phyloP scores from a whole-genome alignment of 1,140 invertebrate genomes.

The Meloidogyne floridensis region DNA sequence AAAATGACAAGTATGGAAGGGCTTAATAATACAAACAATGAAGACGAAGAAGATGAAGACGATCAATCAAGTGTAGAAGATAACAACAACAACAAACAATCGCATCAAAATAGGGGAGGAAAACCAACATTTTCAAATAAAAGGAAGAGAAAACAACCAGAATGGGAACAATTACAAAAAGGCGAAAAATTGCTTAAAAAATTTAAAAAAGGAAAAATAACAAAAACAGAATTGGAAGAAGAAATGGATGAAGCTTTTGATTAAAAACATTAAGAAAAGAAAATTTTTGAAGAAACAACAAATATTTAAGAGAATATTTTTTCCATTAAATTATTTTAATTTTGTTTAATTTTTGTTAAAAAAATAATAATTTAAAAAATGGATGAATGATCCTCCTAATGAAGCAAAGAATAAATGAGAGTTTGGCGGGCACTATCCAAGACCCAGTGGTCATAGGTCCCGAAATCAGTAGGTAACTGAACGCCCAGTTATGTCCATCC shows the following conservation, averaged over 20 bases:
- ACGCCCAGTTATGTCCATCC: too few species aligned
- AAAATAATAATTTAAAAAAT: slow-evolving; percentile 12
- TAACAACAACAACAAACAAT: slow-evolving; percentile 14
- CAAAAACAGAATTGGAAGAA: slow-evolving; percentile 43
- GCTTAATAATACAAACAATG: slow-evolving; percentile 14
- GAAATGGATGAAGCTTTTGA: slow-evolving; percentile 16
- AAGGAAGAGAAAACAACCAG: slow-evolving; percentile 22
- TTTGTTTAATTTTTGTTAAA: slow-evolving; percentile 16
- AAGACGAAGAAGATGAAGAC: slow-evolving; percentile 13
- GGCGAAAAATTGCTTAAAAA: slow-evolving; percentile 47
- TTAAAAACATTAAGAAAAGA: neutral
- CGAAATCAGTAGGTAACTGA: too few species aligned
- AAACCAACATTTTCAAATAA: neutral
- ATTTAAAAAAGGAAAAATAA: slow-evolving; percentile 53
- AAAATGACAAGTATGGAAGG: neutral
- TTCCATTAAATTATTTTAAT: neutral
- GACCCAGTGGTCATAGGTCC: too few species aligned
- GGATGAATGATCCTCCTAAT: too few species aligned
- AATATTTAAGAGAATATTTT: neutral
- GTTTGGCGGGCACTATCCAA: too few species aligned
- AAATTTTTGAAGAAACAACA: neutral
- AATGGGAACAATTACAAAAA: slow-evolving; percentile 52
- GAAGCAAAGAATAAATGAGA: too few species aligned
- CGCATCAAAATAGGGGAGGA: neutral
- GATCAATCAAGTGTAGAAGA: slow-evolving; percentile 2